Evolutionary conservation across 2,113 vertebrate species (phyloP), one percentile per base, ranked within the genome.

Genomic region (Ictalurus furcatus): DNA sequence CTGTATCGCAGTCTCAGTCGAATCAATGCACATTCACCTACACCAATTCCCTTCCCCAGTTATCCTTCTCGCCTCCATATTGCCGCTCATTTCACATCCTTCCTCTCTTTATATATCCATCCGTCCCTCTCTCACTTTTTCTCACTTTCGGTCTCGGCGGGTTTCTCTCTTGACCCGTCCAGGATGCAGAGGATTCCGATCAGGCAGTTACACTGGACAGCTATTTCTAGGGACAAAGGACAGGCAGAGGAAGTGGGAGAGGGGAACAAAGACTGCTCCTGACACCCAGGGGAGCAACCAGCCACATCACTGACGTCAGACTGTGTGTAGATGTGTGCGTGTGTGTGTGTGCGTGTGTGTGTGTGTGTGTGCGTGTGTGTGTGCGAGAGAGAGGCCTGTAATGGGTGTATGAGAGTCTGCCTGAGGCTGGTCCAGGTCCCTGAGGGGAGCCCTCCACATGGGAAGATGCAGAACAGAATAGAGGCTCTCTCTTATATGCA

Each of bases 221-320:
- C 96, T 95, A 95, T 96, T 95, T 95, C 95, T 87, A 94, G 93
- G 95, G 95, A 96, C 95, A 96, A 96, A 96, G 93, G 95, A 95
- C 94, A 93, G 91, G 92, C 92, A 93, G 92, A 94, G 92, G 96
- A 97, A 95, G 96, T 95, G 96, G 95, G 95, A 96, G 96, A 90
- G 88, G 91, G 94, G 92, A 92, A 95, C 95, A 96, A 96, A 96
- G 94, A 93, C 92, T 93, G 94, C 89, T 96, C 96, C 95, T 94
- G 95, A 97, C 97, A 97, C 97, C 97, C 97, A 97, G 96, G 98
- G 97, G 98, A 99, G 96, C 96, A 93, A 96, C 96, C 97, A 97
- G 94, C 94, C 97, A 97, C 96, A 95, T 96, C 96, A 94, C 96
- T 98, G 97, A 99, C 97, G 97, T 97, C 97, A 99, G 96, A 92